These are phyloP conservation scores for Carollia perspicillata DNA, from an alignment of 2,113 vertebrate genomes.

Conservation along the genomic window DNA sequence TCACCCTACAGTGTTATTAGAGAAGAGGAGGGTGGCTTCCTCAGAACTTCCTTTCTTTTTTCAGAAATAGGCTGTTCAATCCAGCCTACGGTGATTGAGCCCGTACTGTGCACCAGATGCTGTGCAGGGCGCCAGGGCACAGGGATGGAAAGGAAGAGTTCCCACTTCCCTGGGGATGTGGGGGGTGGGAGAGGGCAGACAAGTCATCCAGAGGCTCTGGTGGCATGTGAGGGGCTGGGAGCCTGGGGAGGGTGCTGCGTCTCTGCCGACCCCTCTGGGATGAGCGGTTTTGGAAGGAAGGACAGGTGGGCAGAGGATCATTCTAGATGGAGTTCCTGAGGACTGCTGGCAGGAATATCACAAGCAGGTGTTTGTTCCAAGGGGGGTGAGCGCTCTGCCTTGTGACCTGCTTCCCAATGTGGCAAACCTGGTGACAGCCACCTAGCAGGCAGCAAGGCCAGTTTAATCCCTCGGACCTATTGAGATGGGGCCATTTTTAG, in stretches of 20 bases:
- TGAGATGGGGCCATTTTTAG: slow-evolving; percentile 63
- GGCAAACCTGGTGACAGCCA: slow-evolving; percentile 37
- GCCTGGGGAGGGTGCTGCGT: neutral
- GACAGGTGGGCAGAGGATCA: neutral
- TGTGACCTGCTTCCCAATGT: slow-evolving; percentile 55
- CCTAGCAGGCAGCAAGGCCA: slow-evolving; percentile 47
- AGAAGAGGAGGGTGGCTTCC: neutral
- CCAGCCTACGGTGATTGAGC: neutral
- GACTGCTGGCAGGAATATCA: neutral
- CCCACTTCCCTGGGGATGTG: neutral
- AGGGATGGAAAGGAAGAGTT: neutral
- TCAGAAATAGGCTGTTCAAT: neutral
- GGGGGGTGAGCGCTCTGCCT: neutral
- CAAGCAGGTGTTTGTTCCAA: slow-evolving; percentile 13
- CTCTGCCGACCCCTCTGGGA: neutral
- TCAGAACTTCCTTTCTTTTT: neutral
- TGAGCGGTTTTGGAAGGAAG: neutral
- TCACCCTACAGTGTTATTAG: neutral
- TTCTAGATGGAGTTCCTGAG: neutral
- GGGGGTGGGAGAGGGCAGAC: neutral
- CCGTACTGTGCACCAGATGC: neutral
- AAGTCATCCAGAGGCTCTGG: neutral
- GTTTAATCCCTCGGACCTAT: slow-evolving; percentile 13
- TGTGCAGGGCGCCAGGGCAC: neutral
- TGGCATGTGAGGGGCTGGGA: neutral